Evolutionary conservation across 2,888 invertebrate genomes (phyloP), one percentile per base, ranked within the genome.

Genomic region (Ophraella communa): DNA sequence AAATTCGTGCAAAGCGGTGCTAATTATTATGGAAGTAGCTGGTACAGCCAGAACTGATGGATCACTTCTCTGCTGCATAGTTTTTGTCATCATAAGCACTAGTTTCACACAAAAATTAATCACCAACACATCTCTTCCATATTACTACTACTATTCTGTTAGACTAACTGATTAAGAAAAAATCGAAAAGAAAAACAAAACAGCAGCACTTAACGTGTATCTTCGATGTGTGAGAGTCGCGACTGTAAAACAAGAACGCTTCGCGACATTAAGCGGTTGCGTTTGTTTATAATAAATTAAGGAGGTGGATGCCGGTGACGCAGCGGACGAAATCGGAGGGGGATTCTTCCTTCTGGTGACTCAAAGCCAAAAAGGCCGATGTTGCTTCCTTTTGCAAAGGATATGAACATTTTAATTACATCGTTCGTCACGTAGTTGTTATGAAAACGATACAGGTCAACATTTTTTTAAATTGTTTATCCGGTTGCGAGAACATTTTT

Each of bases 1-100:
- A 56, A 85, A 75, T 73, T 84, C 83, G 55, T 81, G 81, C 69
- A 86, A 77, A 33, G 85, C 85, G 21, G 84, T 84, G 17, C 85
- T 83, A 59, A 85, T 81, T 68, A 85, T 83, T 60, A 84, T 82
- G 18, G 84, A 82, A 30, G 83, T 82, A 39, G 75, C 71, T 27
- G 85, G 84, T 58, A 84, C 78, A 42, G 82, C 82, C 62, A 84
- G 75, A 60, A 82, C 77, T 55, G 82, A 80, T 44, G 82, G 78
- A 70, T 81, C 79, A 44, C 66, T 62, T 73, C 61, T 63, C 60
- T 70, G 57, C 63, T 69, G 58, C 64, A 70, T 61, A 52, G 66
- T 71, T 62, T 70, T 71, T 35, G 73, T 70, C 69, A 75, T 70
- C 45, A 45, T 58, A 57, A 27, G 20, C 39, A 52, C 44, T 20